Conservation (phyloP, 2,797 vertebrate genomes). For the Acomys russatus region DNA sequence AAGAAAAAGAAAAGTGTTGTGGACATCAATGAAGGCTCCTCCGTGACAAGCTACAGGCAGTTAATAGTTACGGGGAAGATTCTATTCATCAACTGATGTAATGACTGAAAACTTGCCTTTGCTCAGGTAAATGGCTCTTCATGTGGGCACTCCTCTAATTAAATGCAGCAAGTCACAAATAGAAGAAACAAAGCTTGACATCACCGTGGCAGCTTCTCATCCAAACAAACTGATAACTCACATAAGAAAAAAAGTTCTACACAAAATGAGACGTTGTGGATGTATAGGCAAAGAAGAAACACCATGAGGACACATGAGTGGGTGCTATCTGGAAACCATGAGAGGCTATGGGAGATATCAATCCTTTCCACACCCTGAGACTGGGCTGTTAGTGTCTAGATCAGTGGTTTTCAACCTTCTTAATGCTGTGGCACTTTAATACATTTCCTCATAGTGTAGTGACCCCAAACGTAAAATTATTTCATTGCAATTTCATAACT, state of each 20-base stretch:
- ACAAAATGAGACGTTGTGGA: not conserved
- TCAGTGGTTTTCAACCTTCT: not conserved
- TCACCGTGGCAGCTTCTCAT: not conserved
- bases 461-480: not conserved
- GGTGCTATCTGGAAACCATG: not conserved
- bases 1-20: not conserved
- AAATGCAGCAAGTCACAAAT: not conserved
- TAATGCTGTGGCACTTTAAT: not conserved
- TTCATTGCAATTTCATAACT: not conserved
- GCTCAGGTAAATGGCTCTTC: too few relatives aligned
- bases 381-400: not conserved
- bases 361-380: not conserved
- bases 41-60: not conserved
- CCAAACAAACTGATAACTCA: not conserved
- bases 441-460: not conserved
- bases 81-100: not conserved
- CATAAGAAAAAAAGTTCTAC: not conserved
- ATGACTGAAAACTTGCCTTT: not conserved
- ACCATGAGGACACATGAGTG: not conserved
- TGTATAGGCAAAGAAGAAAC: not conserved
- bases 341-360: not conserved
- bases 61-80: not conserved
- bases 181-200: not conserved
- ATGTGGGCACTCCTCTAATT: not conserved
- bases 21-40: not conserved